Evolutionary conservation across 35 echinoderm and acorn worm genomes (phyloP).

Genomic region (Ptychodera flava): DNA sequence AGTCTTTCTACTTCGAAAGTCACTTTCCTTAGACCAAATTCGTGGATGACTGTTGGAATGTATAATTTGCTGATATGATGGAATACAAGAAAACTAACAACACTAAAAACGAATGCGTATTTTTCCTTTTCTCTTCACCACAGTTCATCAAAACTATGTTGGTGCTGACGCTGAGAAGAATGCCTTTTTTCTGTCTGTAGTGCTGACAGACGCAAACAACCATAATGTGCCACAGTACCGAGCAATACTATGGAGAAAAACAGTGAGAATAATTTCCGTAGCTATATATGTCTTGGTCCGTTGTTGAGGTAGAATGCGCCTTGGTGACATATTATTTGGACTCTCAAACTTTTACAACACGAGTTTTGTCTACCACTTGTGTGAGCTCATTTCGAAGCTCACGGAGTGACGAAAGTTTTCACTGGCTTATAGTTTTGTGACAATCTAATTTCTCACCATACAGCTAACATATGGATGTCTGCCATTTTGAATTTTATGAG

Average conservation of each 20-base stretch:
- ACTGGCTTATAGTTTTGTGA: too few species aligned
- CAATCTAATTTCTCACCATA: too few species aligned
- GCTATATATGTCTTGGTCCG: neutral
- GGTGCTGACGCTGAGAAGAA: slow-evolving; percentile 84
- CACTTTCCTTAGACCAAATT: too few species aligned
- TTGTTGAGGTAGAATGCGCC: neutral
- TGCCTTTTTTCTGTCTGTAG: slow-evolving; percentile 80
- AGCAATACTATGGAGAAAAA: slow-evolving; percentile 94
- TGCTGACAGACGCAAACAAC: slow-evolving; percentile 95
- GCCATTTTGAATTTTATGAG: too few species aligned
- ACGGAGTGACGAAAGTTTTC: too few species aligned
- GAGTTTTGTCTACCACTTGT: neutral
- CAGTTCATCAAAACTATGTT: slow-evolving; percentile 98
- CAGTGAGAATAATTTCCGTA: slow-evolving; percentile 45
- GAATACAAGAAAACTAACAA: too few species aligned
- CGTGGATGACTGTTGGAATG: too few species aligned
- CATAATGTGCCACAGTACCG: slow-evolving; percentile 96
- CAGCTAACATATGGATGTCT: too few species aligned
- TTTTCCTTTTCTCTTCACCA: neutral
- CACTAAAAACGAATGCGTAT: neutral
- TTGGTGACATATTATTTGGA: neutral
- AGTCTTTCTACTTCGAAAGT: too few species aligned
- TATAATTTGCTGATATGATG: too few species aligned
- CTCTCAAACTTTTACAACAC: neutral
- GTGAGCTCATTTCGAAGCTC: neutral